Conservation (phyloP, 2,888 invertebrate species). For the Phaonia tiefii region DNA sequence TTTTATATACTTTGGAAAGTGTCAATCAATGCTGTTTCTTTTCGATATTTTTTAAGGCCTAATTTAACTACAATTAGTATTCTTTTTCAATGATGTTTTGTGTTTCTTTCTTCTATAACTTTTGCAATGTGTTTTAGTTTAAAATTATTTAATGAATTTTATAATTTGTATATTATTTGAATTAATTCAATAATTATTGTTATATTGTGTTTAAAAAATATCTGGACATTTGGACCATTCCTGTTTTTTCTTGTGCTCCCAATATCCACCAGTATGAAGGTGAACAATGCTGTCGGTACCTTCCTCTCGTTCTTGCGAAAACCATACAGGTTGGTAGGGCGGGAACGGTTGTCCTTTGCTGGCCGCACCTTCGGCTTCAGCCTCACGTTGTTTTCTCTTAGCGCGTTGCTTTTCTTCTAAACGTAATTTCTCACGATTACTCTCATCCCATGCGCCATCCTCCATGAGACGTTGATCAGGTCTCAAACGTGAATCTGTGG, state of each 20-base stretch:
- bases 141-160: slow-evolving; percentile 51
- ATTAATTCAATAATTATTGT: slow-evolving; percentile 52
- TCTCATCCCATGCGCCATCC: slow-evolving; percentile 94
- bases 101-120: slow-evolving; percentile 36
- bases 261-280: slow-evolving; percentile 93
- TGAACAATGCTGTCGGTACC: slow-evolving; percentile 86
- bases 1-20: slow-evolving; percentile 41
- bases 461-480: slow-evolving; percentile 99
- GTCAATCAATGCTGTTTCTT: slow-evolving; percentile 56
- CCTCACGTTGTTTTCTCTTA: slow-evolving; percentile 88
- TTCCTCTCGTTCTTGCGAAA: slow-evolving; percentile 90
- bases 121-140: slow-evolving; percentile 48
- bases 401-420: slow-evolving; percentile 98
- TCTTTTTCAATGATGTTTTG: slow-evolving; percentile 24
- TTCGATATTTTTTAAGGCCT: slow-evolving; percentile 56
- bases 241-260: slow-evolving; percentile 92
- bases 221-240: slow-evolving; percentile 96
- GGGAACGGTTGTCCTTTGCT: slow-evolving; percentile 85
- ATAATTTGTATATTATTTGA: slow-evolving; percentile 35
- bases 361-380: slow-evolving; percentile 87
- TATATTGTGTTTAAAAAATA: slow-evolving; percentile 82
- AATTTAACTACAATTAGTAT: slow-evolving; percentile 62
- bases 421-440: slow-evolving; percentile 91
- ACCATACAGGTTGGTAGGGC: slow-evolving; percentile 93
- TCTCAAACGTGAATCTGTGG: slow-evolving; percentile 94